Evolutionary conservation across 2,888 invertebrate genomes (phyloP), one percentile per base, ranked within the genome.

Genomic region (Emmelina monodactyla): DNA sequence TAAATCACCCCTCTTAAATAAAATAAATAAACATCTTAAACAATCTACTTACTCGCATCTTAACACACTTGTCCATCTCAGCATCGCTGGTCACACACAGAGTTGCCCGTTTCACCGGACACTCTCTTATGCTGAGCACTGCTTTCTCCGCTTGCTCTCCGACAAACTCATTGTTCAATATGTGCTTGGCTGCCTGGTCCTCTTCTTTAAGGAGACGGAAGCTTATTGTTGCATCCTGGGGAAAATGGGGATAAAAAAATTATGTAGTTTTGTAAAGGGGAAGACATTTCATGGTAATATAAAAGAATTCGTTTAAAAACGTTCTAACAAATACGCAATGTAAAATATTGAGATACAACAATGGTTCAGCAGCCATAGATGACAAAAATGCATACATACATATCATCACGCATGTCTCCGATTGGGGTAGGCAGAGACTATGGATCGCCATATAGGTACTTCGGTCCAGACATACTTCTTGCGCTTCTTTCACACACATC

Each of bases 31-130:
- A n/a, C n/a, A n/a, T n/a, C n/a, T n/a, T n/a, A n/a, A n/a, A 11
- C n/a, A 10, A 7, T 25, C 3, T 19, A 62, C 82, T 63, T 66
- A 92, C 93, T 82, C 84, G 88, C 94, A 95, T 95, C 68, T 91
- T 91, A 29, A 91, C 78, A 61, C 97, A 97, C 69, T 97, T 97
- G 37, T 88, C 88, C 76, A 92, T 84, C 66, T 97, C 97, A 0
- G 87, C 84, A 37, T 92, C 89, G 0, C 97, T 97, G 0, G 95
- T 94, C 14, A 97, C 91, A 58, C 97, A 97, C 13, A 97, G 64
- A 0, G 88, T 88, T 76, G 95, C 92, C n/a, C 86, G 79, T 31
- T 86, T 83, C 5, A 96, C 87, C 0, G 96, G 93, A 59, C 97
- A 97, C 40, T 88, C 84, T 34, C 91, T 81, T 1, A 95, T 84